Evolutionary conservation across 2,888 invertebrate genomes (phyloP), one percentile per base, ranked within the genome.

Genomic region (Dyspetes luteomarginatus): DNA sequence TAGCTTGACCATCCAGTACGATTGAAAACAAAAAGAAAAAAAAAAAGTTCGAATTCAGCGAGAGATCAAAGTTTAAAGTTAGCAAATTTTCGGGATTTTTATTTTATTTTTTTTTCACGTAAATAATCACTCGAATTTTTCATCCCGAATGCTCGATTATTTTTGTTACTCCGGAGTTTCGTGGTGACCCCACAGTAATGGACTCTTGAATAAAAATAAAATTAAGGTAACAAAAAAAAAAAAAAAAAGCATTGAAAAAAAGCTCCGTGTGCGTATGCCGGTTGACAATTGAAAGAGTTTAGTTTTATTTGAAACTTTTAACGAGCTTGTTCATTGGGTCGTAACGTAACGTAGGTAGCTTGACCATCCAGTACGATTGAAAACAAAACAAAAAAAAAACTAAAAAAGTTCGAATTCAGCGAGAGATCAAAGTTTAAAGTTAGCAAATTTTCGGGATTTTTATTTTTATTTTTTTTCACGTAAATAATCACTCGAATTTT

Each of bases 221-320:
- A n/a, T n/a, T n/a, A n/a, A n/a, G n/a, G n/a, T n/a, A n/a, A n/a
- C n/a, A 30, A 52, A 3, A 52, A 7, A 52, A 17, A 4, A 58
- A 48, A 48, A 0, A 48, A 48, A 48, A 17, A 5, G 1, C 17
- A 3, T 48, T 4, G 48, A 48, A 30, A 36, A 36, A 26, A 15
- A 17, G 28, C 4, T 24, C 36, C 9, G 9, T 15, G 24, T 43
- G 28, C 3, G 45, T 41, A 19, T 17, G 78, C 60, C 58, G 60
- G 71, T 67, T 69, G 79, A 82, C 82, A 83, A 86, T 87, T 85
- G 84, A 88, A 85, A 84, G 85, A 82, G 85, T 78, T 30, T n/a
- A n/a, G n/a, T n/a, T n/a, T n/a, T 45, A 85, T 85, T 82, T 48
- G 83, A 86, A 89, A 89, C 85, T 89, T 89, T 89, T 88, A 89